A percentile compares a stretch with the other conserved stretches of the same genome.
Evolutionary conservation across 2,113 vertebrate species (phyloP).

Genomic region (Chloropsis hardwickii): DNA sequence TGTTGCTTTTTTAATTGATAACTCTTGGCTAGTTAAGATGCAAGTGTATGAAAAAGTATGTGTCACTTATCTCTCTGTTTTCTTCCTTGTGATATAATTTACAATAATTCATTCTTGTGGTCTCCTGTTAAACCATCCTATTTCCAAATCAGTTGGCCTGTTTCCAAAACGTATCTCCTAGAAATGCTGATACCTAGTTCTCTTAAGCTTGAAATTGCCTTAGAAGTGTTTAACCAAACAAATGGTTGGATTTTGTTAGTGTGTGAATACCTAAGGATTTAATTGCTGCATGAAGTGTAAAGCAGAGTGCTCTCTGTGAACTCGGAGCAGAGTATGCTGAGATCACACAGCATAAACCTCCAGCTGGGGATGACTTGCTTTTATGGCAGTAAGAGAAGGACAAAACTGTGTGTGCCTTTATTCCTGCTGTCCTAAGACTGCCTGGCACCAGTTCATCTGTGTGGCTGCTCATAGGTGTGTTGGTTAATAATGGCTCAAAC

Average conservation of each 20-base stretch:
- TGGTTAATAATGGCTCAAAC: neutral
- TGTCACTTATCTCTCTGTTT: neutral
- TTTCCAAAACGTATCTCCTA: neutral
- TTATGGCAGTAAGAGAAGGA: neutral
- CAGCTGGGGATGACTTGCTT: neutral
- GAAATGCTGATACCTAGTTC: neutral
- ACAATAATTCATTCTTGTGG: neutral
- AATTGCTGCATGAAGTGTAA: neutral
- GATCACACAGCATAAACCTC: neutral
- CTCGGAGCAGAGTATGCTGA: neutral
- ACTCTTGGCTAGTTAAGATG: neutral
- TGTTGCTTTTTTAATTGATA: neutral
- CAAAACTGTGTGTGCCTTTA: neutral
- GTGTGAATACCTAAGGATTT: neutral
- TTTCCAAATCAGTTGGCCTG: neutral
- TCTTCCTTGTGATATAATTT: neutral
- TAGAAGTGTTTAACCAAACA: neutral
- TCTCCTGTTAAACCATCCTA: neutral
- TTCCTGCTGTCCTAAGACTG: neutral
- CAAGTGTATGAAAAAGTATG: neutral
- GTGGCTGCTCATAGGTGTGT: neutral
- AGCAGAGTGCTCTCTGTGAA: neutral
- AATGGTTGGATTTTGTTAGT: neutral
- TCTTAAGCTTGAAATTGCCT: slow-evolving; percentile 5
- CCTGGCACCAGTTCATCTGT: neutral